These are phyloP conservation scores for Antheraea pernyi DNA, from an alignment of 1,140 invertebrate genomes.

Conservation along the genomic window DNA sequence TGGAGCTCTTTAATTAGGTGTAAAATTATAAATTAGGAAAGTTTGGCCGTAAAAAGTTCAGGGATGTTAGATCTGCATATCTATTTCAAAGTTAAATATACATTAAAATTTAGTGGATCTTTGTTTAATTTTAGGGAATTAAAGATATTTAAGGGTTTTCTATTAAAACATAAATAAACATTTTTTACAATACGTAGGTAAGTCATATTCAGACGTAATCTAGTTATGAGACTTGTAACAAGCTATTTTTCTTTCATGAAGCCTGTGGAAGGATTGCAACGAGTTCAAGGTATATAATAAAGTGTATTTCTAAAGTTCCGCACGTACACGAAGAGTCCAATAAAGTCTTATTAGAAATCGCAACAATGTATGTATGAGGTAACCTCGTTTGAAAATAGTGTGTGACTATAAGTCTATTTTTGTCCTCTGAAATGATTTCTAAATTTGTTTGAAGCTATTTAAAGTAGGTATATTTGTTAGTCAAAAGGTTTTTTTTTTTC, in stretches of 20 bases:
- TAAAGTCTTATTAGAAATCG: background rate
- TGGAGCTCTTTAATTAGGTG: constrained; percentile 15
- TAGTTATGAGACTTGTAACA: background rate
- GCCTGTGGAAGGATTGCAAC: background rate
- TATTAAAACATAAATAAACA: no score
- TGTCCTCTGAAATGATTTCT: no score
- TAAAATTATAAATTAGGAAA: constrained; percentile 15
- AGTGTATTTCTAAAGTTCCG: background rate
- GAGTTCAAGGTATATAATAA: constrained; percentile 1
- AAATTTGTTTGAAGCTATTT: no score
- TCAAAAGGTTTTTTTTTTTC: no score
- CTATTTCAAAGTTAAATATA: constrained; percentile 11
- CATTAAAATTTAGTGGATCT: constrained; percentile 9
- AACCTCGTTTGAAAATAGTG: no score
- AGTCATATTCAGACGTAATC: no score
- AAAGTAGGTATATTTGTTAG: no score
- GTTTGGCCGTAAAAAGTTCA: constrained; percentile 8
- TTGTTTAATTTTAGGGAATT: background rate
- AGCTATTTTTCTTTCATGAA: background rate
- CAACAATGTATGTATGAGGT: background rate
- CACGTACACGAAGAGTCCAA: background rate
- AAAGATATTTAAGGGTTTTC: background rate
- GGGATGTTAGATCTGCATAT: constrained; percentile 4
- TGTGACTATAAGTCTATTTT: no score
- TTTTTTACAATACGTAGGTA: no score